Base-by-base conservation (phyloP, 2,888 invertebrate species). In the Leptothorax acervorum region DNA sequence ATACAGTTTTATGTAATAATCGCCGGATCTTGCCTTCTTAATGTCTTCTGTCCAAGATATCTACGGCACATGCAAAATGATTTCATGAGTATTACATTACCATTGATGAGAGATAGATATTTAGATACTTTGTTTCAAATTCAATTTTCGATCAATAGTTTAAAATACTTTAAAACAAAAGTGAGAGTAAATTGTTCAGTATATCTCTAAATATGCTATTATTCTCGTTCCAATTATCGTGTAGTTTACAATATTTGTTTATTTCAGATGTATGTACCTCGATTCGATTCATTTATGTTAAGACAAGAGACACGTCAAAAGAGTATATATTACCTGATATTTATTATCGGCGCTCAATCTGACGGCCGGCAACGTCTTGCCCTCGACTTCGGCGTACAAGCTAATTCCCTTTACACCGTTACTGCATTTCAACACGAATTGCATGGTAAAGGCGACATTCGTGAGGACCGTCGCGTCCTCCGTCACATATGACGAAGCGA, bases 21-120 rank as follows among this genome's bases (percentile, higher is more conserved):
- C 97, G 45, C 99, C 99, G 68, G 98, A 97, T 81, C 97, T 96
- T 0, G 98, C 97, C 91, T 97, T 97, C 70, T 97, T 97, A 42
- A 97, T 96, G 87, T 99, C 99, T 93, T 98, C 98, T 12, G 97
- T 98, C 98, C 99, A 99, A 90, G 99, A 99, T 39, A 99, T 97
- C 98, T 99, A 75, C 23, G 2, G 35, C 35, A 35, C 35, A 6
- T 35, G 3, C 11, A 42, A 57, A 57, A 78, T 31, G 35, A 63
- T 68, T 55, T 60, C 9, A 39, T 15, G 11, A 60, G 5, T 70
- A 23, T 63, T 12, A 66, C 5, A 9, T 63, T 71, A 39, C 42
- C 28, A 15, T 73, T 60, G 12, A 66, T 28, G 3, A 66, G 28
- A n/a, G 12, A n/a, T 0, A 0, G n/a, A 45, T 39, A 45, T 39